Evolutionary conservation across 23 tunicate genomes (phyloP).

Genomic region (Halocynthia aurantium): DNA sequence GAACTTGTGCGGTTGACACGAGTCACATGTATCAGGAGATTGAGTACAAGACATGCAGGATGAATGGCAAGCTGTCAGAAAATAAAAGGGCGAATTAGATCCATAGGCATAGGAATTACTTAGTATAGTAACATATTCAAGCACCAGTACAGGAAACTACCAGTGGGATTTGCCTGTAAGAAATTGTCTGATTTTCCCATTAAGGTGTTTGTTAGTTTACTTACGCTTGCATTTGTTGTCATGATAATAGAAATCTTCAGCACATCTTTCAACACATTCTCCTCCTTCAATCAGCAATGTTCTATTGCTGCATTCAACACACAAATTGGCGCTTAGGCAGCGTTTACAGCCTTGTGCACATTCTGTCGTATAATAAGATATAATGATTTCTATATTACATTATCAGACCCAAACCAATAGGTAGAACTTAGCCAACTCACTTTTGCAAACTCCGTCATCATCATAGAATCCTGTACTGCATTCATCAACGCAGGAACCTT

Average conservation of each 20-base stretch:
- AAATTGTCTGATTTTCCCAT: neutral
- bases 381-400: neutral
- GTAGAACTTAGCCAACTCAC: constrained; percentile 22
- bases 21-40: constrained; percentile 13
- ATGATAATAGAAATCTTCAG: constrained; percentile 39
- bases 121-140: too few relatives aligned
- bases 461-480: constrained; percentile 49
- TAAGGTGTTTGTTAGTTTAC: neutral
- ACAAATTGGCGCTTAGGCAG: constrained; percentile 36
- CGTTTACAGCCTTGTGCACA: constrained; percentile 55
- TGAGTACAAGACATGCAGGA: constrained; percentile 56
- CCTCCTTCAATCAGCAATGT: constrained; percentile 62
- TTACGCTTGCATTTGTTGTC: constrained; percentile 53
- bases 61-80: constrained; percentile 45
- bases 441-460: constrained; percentile 18
- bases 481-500: constrained; percentile 52
- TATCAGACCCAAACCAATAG: neutral
- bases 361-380: constrained; percentile 25
- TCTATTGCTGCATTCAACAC: constrained; percentile 44
- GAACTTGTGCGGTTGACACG: constrained; percentile 42
- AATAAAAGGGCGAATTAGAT: neutral
- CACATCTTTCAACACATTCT: constrained; percentile 51
- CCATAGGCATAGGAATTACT: too few relatives aligned
- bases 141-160: neutral
- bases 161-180: neutral